A percentile compares a stretch with the other conserved stretches of the same genome.
Conservation (phyloP, 2,888 invertebrate genomes). For the Tiliacea citrago region DNA sequence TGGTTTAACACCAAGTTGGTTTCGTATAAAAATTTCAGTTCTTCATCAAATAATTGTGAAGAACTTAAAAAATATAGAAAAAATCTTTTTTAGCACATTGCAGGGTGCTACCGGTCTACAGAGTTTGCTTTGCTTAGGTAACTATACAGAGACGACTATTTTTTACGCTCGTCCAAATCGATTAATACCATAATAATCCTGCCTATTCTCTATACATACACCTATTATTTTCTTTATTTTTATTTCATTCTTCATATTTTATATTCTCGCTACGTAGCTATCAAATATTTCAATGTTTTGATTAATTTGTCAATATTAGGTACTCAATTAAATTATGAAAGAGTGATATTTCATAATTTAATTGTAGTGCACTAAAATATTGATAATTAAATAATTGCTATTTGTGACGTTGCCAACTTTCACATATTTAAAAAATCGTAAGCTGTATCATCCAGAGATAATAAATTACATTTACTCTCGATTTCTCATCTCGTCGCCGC, state of each 20-base stretch:
- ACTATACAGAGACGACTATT: neutral
- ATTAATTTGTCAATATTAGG: too few relatives aligned
- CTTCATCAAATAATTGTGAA: neutral
- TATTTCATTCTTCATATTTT: neutral
- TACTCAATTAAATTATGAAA: neutral
- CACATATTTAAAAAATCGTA: neutral
- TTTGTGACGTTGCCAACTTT: neutral
- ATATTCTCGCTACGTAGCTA: too few relatives aligned
- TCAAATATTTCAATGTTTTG: neutral
- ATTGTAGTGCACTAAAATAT: neutral
- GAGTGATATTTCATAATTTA: too few relatives aligned
- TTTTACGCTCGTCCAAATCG: neutral
- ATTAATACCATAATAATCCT: neutral
- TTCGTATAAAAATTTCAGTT: neutral
- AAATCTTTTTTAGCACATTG: neutral
- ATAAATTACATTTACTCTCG: slow-evolving; percentile 30
- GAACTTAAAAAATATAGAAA: neutral
- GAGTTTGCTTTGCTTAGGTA: neutral
- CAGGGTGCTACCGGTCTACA: neutral
- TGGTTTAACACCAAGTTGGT: neutral
- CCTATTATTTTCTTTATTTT: neutral
- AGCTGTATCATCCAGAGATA: slow-evolving; percentile 5
- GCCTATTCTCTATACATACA: neutral
- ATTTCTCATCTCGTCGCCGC: slow-evolving; percentile 22
- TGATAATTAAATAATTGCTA: neutral